Evolutionary conservation across 2,888 invertebrate species (phyloP), one percentile per base, ranked within the genome.

Genomic region (Phortica okadai): DNA sequence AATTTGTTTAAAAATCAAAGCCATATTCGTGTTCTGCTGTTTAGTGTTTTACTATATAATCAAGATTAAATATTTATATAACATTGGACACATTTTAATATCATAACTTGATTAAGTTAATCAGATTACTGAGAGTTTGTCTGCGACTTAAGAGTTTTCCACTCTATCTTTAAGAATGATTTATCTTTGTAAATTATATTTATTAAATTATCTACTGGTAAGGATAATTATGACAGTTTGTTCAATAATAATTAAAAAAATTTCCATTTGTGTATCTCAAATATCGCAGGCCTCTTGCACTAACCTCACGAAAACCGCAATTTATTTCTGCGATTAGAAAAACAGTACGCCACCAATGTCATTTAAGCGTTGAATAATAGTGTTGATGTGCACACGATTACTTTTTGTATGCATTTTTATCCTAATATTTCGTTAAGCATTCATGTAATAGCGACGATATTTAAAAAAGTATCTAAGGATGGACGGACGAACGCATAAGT

Each of bases 381-480:
- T 14, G 50, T 11, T 11, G 6, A 62, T 25, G 25, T 62, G 62
- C 25, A 33, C 25, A 56, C 56, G 33, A 56, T 14, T 59, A 59
- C 16, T 59, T 69, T 21, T 69, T 16, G 45, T 42, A 67, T 44
- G 33, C 33, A 44, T 44, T 44, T 7, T 45, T 3, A 11, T 8
- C 44, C n/a, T 44, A 44, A 45, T 69, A 11, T 69, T 69, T 50
- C 69, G 45, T 45, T 69, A 69, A 69, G 21, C 69, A 16, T 69
- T 45, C 21, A 45, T 69, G 21, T 45, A 69, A 69, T 21, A 69
- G 7, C 69, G 33, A 16, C 45, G 44, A n/a, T 42, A 25, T 10
- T 16, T 45, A 69, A 69, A 69, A 69, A 69, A 44, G 44, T 45
- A 45, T 25, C 16, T 16, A 56, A 11, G 56, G 14, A 16, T 14